Percentiles rank a stretch among this genome's conserved stretches.
Conservation (phyloP, 2,797 vertebrate genomes). For the Delichon dasypus region DNA sequence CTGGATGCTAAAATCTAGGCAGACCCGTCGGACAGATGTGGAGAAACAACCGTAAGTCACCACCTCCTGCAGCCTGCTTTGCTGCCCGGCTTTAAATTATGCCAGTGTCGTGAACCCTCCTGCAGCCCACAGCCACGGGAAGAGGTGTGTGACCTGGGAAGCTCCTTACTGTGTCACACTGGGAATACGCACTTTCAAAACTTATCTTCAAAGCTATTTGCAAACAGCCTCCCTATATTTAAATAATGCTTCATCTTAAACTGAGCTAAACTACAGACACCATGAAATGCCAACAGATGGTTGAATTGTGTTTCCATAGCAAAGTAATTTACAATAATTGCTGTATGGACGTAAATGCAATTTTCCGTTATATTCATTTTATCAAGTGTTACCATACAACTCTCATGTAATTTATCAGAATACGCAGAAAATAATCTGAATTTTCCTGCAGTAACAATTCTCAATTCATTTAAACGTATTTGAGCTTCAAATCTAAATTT, state of each 20-base stretch:
- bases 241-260: conserved; percentile 74
- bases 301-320: conserved; percentile 82
- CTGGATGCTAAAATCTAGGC: neutral
- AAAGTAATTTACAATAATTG: conserved; percentile 84
- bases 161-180: neutral
- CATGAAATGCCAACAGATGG: conserved; percentile 81
- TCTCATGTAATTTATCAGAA: conserved; percentile 71
- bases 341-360: conserved; percentile 76
- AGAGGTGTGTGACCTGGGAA: neutral
- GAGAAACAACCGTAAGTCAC: neutral
- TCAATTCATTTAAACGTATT: conserved; percentile 43
- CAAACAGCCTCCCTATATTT: conserved; percentile 63
- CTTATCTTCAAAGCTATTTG: conserved; percentile 48
- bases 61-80: neutral
- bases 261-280: conserved; percentile 70
- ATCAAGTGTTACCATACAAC: conserved; percentile 77
- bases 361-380: conserved; percentile 80
- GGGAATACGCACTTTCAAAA: neutral
- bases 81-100: neutral
- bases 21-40: neutral
- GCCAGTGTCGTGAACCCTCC: neutral
- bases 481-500: conserved; percentile 59
- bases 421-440: conserved; percentile 65
- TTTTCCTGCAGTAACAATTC: conserved; percentile 58
- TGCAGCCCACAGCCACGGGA: neutral